Conservation (phyloP, 2,888 invertebrate genomes). For the Panopea generosa region DNA sequence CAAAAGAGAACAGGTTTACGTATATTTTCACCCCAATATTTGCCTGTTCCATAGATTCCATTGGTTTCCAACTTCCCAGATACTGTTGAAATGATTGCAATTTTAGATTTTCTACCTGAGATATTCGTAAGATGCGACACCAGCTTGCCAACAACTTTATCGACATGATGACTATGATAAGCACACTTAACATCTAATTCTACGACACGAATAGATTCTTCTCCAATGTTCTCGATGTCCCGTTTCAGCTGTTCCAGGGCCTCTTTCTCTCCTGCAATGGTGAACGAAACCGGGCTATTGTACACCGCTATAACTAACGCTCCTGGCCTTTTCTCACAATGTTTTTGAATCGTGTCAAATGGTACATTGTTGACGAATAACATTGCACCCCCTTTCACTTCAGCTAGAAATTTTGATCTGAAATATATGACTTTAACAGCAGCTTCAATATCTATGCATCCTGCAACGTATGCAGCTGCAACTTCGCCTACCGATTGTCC, state of each 20-base stretch:
- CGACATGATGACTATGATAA: slow-evolving; percentile 63
- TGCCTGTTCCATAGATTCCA: slow-evolving; percentile 26
- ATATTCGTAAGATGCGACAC: neutral
- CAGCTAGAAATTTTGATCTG: slow-evolving; percentile 61
- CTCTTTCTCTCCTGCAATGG: slow-evolving; percentile 65
- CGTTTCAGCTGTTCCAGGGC: slow-evolving; percentile 47
- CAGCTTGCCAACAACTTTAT: neutral
- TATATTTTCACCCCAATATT: slow-evolving; percentile 72
- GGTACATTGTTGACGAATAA: slow-evolving; percentile 54
- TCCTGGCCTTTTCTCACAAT: slow-evolving; percentile 11
- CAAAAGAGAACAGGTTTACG: slow-evolving; percentile 64
- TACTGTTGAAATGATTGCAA: slow-evolving; percentile 44
- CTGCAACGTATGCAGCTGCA: slow-evolving; percentile 68
- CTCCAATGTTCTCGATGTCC: slow-evolving; percentile 27
- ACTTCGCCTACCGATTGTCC: slow-evolving; percentile 79
- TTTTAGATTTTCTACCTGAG: slow-evolving; percentile 11
- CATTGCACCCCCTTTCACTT: slow-evolving; percentile 70
- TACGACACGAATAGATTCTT: slow-evolving; percentile 31
- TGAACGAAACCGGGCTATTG: slow-evolving; percentile 61
- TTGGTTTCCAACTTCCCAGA: slow-evolving; percentile 40
- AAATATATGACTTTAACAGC: slow-evolving; percentile 73
- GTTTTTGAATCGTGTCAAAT: slow-evolving; percentile 32
- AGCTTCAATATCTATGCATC: slow-evolving; percentile 58
- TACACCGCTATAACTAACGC: slow-evolving; percentile 58
- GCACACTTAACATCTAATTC: slow-evolving; percentile 49